Conservation (phyloP, 2,888 invertebrate genomes). For the Pimpla rufipes region DNA sequence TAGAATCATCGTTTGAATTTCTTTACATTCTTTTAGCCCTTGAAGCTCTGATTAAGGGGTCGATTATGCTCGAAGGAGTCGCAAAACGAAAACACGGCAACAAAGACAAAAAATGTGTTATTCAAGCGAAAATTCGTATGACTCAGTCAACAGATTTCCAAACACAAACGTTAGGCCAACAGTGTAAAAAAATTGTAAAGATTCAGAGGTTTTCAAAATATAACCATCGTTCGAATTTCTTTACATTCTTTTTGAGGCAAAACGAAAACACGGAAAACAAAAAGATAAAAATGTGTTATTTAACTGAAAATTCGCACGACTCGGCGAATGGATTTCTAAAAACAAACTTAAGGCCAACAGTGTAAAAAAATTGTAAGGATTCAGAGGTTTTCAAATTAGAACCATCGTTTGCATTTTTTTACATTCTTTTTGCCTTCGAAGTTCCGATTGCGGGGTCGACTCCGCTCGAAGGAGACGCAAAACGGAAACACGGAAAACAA, state of each 20-base stretch:
- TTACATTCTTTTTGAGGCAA: constrained; percentile 68
- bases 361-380: constrained; percentile 16
- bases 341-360: constrained; percentile 31
- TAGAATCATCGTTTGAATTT: constrained; percentile 73
- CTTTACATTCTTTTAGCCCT: constrained; percentile 73
- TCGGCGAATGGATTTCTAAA: constrained; percentile 3
- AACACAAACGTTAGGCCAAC: constrained; percentile 30
- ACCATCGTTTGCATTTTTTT: constrained; percentile 75
- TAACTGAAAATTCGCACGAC: constrained; percentile 29
- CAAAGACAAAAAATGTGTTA: background rate
- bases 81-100: background rate
- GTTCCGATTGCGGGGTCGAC: constrained; percentile 70
- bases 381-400: constrained; percentile 60
- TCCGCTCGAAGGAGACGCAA: no score
- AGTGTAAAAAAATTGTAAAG: constrained; percentile 13
- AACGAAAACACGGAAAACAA: background rate
- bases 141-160: background rate
- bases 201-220: constrained; percentile 58
- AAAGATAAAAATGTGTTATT: background rate
- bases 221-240: constrained; percentile 74
- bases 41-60: constrained; percentile 72
- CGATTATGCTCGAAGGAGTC: no score
- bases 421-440: constrained; percentile 72
- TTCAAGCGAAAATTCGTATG: constrained; percentile 20
- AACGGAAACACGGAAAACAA: background rate